Percentiles rank a stretch among this genome's conserved stretches.
Evolutionary conservation across 2,888 invertebrate genomes (phyloP).

Genomic region (Xestia xanthographa): DNA sequence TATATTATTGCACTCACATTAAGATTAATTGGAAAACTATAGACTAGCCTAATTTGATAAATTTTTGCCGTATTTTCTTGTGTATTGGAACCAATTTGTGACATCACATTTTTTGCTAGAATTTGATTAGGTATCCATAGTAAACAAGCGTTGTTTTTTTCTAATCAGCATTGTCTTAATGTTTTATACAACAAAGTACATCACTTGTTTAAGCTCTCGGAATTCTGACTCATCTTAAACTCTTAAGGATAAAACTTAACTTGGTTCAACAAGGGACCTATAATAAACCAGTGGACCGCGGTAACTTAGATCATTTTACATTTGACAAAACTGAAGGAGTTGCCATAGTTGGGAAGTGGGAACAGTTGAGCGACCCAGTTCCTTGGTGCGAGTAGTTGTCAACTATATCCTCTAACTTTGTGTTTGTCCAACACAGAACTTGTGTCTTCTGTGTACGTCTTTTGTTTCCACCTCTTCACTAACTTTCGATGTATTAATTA

Average conservation of each 20-base stretch:
- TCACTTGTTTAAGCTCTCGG: background rate
- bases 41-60: background rate
- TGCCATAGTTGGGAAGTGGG: conserved; percentile 22
- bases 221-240: background rate
- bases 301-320: conserved; percentile 36
- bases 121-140: background rate
- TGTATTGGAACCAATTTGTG: background rate
- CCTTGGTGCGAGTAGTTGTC: conserved; percentile 49
- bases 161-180: no score
- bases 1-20: background rate
- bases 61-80: background rate
- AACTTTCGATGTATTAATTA: conserved; percentile 22
- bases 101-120: no score
- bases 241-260: background rate
- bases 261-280: background rate
- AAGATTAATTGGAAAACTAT: background rate
- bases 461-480: conserved; percentile 30
- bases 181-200: background rate
- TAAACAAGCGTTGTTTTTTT: background rate
- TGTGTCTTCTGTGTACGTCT: conserved; percentile 11
- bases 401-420: conserved; percentile 42
- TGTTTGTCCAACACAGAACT: conserved; percentile 43
- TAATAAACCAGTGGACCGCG: background rate
- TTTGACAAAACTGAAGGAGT: conserved; percentile 38
- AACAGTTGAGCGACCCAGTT: conserved; percentile 63